Conservation (phyloP, 2,888 invertebrate species). For the Sinelater perroti region DNA sequence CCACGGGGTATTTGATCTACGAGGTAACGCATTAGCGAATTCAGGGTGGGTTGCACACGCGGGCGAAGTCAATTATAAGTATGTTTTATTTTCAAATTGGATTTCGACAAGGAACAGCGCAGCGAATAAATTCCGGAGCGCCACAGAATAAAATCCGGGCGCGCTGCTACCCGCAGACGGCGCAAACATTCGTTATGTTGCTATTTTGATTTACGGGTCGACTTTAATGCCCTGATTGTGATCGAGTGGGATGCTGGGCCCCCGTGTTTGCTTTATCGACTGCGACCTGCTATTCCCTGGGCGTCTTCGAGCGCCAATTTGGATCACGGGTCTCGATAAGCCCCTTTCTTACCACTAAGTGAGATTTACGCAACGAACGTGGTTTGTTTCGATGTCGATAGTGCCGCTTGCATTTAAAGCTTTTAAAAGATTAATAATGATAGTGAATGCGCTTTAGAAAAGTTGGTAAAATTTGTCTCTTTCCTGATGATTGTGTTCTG, state of each 20-base stretch:
- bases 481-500: no score
- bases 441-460: neutral
- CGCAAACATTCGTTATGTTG: neutral
- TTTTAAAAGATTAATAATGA: slow-evolving; percentile 1
- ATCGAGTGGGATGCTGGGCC: neutral
- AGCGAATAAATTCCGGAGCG: no score
- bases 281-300: neutral
- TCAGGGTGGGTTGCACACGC: no score
- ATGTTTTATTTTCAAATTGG: no score
- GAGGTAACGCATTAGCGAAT: no score
- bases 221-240: slow-evolving; percentile 5
- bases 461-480: no score
- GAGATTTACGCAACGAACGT: no score
- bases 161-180: neutral
- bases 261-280: slow-evolving; percentile 1
- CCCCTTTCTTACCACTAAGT: neutral
- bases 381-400: no score
- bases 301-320: neutral
- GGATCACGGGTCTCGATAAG: neutral
- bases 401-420: neutral
- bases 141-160: neutral
- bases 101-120: no score
- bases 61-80: no score
- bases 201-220: neutral
- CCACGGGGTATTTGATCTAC: no score